These are phyloP conservation scores for Cheilosia soror DNA, from an alignment of 2,888 invertebrate genomes.

Conservation along the genomic window DNA sequence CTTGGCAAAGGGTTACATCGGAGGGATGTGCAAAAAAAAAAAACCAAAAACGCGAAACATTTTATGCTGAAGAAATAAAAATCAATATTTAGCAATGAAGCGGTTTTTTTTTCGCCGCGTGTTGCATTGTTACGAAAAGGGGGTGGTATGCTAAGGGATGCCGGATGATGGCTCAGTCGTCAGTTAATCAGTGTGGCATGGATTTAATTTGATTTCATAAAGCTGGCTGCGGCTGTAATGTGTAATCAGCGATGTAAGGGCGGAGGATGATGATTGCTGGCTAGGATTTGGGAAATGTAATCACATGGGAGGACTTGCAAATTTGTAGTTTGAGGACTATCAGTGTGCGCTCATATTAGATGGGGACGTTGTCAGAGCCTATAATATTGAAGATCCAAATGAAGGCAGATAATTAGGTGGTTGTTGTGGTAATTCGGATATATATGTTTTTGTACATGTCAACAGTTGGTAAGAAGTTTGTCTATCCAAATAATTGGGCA, in stretches of 20 bases:
- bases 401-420: too few relatives aligned
- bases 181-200: conserved; percentile 73
- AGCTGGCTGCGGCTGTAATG: conserved; percentile 61
- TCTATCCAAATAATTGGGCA: too few relatives aligned
- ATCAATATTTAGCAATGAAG: conserved; percentile 74
- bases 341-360: not conserved
- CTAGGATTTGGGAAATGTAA: conserved; percentile 14
- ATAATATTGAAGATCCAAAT: too few relatives aligned
- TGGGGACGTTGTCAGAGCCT: too few relatives aligned
- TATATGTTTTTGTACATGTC: too few relatives aligned
- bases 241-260: conserved; percentile 40
- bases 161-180: conserved; percentile 51
- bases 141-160: conserved; percentile 8
- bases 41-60: conserved; percentile 11
- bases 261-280: conserved; percentile 35
- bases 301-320: not conserved
- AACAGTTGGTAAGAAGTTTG: too few relatives aligned
- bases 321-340: conserved; percentile 1
- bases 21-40: not conserved
- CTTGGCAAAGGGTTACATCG: conserved; percentile 31
- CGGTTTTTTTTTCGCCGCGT: conserved; percentile 44
- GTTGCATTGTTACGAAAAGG: conserved; percentile 21
- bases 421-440: too few relatives aligned
- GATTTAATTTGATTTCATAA: conserved; percentile 73
- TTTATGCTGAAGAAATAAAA: conserved; percentile 68